phyloP scores from a whole-genome alignment of 2,113 vertebrate species.

The Carassius gibelio region DNA sequence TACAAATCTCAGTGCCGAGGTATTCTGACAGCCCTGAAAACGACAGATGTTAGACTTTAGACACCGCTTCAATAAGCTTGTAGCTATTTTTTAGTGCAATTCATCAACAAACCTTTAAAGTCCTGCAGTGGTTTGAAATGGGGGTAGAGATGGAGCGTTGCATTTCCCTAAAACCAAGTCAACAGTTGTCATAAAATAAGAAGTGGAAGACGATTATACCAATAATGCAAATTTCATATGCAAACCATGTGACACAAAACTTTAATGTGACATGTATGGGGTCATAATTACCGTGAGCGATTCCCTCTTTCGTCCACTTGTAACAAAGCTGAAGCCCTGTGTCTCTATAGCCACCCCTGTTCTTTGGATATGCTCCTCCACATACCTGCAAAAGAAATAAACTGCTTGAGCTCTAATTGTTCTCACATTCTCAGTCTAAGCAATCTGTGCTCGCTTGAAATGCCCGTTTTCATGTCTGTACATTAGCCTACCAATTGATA shows the following conservation, averaged over 20 bases:
- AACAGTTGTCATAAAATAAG: background rate
- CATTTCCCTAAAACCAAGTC: constrained; percentile 76
- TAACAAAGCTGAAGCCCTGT: constrained; percentile 84
- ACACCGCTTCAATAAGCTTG: background rate
- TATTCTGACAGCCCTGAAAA: constrained; percentile 79
- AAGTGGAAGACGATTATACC: background rate
- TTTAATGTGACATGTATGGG: background rate
- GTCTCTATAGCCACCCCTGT: constrained; percentile 86
- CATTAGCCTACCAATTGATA: constrained; percentile 78
- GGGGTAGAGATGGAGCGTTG: constrained; percentile 83
- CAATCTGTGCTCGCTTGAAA: background rate
- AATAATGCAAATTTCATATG: background rate
- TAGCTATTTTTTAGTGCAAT: background rate
- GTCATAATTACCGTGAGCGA: constrained; percentile 79
- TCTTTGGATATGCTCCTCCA: constrained; percentile 84
- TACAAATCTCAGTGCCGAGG: constrained; percentile 82
- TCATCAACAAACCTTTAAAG: constrained; percentile 77
- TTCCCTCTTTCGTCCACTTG: constrained; percentile 84
- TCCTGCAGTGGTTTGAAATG: constrained; percentile 82
- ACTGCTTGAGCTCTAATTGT: background rate
- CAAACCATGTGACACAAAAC: background rate
- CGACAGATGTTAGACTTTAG: background rate
- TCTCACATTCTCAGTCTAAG: background rate
- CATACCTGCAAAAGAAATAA: constrained; percentile 74
- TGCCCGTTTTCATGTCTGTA: background rate